Evolutionary conservation across 2,888 invertebrate genomes (phyloP).

Genomic region (Pyrgus malvae): DNA sequence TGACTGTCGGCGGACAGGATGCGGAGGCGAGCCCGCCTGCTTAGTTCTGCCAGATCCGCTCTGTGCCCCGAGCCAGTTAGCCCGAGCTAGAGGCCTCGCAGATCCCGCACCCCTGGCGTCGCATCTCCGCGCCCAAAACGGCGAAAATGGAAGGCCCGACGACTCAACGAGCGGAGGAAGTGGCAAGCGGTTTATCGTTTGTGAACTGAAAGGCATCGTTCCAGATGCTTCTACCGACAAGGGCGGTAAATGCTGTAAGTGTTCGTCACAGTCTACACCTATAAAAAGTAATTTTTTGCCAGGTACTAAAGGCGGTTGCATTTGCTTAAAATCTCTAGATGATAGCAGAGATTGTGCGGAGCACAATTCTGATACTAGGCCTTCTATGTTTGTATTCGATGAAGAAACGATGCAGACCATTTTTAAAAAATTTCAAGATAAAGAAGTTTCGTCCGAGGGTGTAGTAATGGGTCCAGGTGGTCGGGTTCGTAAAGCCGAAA

Average conservation of each 20-base stretch:
- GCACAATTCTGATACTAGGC: conserved; percentile 27
- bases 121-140: conserved; percentile 50
- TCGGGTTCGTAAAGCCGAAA: conserved; percentile 43
- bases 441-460: conserved; percentile 43
- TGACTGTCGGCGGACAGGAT: conserved; percentile 78
- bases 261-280: conserved; percentile 34
- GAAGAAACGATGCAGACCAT: conserved; percentile 52
- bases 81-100: conserved; percentile 69
- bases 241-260: conserved; percentile 69
- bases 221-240: conserved; percentile 49
- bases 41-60: conserved; percentile 76
- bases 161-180: conserved; percentile 42
- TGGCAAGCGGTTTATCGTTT: conserved; percentile 71
- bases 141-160: conserved; percentile 42
- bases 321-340: conserved; percentile 16
- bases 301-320: not conserved
- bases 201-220: conserved; percentile 66
- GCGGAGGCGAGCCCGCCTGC: conserved; percentile 78
- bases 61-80: conserved; percentile 78
- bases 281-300: conserved; percentile 34
- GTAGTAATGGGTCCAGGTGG: conserved; percentile 46
- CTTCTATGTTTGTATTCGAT: conserved; percentile 52
- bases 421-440: conserved; percentile 49
- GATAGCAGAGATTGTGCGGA: conserved; percentile 24
- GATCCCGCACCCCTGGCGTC: conserved; percentile 59